These are phyloP conservation scores for Leptobrachium ailaonicum DNA, from an alignment of 2,113 vertebrate genomes.

Conservation along the genomic window DNA sequence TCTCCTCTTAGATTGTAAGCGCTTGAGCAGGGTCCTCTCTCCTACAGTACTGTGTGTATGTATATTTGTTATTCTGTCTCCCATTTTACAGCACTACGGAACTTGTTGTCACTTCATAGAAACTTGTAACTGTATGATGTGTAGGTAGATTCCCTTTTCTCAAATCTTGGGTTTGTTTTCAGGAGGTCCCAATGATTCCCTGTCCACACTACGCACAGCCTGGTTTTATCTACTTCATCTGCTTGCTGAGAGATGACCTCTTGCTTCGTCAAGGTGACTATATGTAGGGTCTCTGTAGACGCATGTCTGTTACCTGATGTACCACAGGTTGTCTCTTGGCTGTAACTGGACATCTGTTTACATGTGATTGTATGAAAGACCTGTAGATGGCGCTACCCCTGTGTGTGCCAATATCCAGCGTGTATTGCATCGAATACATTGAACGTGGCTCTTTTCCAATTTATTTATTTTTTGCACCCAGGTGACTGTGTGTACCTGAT, in stretches of 20 bases:
- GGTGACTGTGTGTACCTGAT: constrained; percentile 97
- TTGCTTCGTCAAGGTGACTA: constrained; percentile 89
- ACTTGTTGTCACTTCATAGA: too few relatives aligned
- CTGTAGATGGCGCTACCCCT: too few relatives aligned
- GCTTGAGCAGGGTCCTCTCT: too few relatives aligned
- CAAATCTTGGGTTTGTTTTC: constrained; percentile 25
- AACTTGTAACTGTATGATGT: too few relatives aligned
- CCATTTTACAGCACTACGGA: too few relatives aligned
- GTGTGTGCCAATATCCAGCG: too few relatives aligned
- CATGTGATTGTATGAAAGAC: too few relatives aligned
- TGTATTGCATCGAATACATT: background rate
- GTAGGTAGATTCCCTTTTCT: background rate
- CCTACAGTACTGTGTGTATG: too few relatives aligned
- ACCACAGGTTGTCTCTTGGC: background rate
- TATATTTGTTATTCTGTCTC: too few relatives aligned
- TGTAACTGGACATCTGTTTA: too few relatives aligned
- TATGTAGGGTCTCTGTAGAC: background rate
- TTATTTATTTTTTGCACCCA: constrained; percentile 51
- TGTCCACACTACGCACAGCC: constrained; percentile 92
- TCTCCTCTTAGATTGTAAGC: too few relatives aligned
- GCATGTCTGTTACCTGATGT: background rate
- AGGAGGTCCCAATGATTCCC: constrained; percentile 98
- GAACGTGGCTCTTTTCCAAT: background rate
- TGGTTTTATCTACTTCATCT: constrained; percentile 95
- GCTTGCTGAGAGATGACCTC: constrained; percentile 89